Conservation (phyloP, 30 jellyfish, hydroid and myxozoan species). For the Pelagia noctiluca region DNA sequence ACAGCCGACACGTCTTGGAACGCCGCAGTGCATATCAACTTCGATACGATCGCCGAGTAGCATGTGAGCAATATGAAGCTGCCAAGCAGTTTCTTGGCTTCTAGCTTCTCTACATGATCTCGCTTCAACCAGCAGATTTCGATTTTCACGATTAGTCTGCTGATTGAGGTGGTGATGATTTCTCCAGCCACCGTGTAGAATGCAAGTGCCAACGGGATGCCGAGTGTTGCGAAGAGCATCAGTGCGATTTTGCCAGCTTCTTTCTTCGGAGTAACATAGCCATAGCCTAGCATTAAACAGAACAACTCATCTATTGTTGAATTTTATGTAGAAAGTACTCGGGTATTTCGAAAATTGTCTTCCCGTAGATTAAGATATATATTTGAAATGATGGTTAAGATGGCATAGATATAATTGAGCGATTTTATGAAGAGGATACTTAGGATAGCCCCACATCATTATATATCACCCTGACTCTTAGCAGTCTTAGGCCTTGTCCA, state of each 20-base stretch:
- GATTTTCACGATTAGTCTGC: background rate
- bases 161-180: background rate
- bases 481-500: no score
- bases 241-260: constrained; percentile 19
- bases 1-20: constrained; percentile 5
- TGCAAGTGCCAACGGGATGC: constrained; percentile 54
- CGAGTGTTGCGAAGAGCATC: constrained; percentile 22
- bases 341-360: no score
- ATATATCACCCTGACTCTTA: no score
- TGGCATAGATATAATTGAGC: no score
- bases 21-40: background rate
- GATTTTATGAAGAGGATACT: no score
- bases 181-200: constrained; percentile 39
- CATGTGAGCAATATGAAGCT: background rate
- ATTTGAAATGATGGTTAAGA: no score
- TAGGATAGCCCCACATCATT: no score
- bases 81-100: background rate
- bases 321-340: background rate
- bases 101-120: background rate
- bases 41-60: background rate
- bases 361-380: no score
- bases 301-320: background rate
- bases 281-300: constrained; percentile 49
- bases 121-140: constrained; percentile 11
- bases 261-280: constrained; percentile 57